Evolutionary conservation across 2,113 vertebrate genomes (phyloP), one percentile per base, ranked within the genome.

Genomic region (Camelus dromedarius): DNA sequence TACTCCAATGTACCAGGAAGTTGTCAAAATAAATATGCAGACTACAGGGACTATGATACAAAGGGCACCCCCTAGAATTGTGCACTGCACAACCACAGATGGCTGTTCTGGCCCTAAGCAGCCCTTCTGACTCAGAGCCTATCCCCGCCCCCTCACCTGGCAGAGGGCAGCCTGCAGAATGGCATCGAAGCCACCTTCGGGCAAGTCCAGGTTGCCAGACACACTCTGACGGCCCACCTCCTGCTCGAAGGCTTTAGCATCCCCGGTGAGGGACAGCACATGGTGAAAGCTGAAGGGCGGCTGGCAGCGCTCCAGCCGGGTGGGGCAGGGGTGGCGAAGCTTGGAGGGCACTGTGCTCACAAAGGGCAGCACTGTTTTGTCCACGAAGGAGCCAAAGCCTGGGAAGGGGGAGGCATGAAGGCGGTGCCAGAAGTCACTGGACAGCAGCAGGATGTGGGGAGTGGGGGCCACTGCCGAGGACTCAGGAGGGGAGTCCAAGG

Each of bases 361-460:
- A 8, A 98, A 99, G 0, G 99, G 99, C 81, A 99, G 93, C 70
- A 98, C 98, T 1, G 98, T 98, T 95, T 99, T 99, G 97, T 99
- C 99, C 97, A 99, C 99, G 11, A 99, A 99, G n/a, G 98, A 99
- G 30, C 99, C 99, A 66, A 99, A 99, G 42, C 99, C 99, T 99
- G 94, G n/a, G 10, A 35, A 11, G 32, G 30, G 1, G 11, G 13
- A 38, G 52, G 35, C 18, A 19, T 16, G 58, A 80, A 52, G 13
- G 9, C 19, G 35, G 62, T 67, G 20, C 48, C 46, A 13, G 19
- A 28, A 24, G 64, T 62, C 52, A 11, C 72, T 14, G 60, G 46
- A 46, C 77, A 22, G 35, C 28, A 14, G 46, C 66, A 16, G 66
- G 28, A 30, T 5, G 48, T 19, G 52, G 67, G 12, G 30, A 18